Evolutionary conservation across 2,888 invertebrate genomes (phyloP).

Genomic region (Hydriomena furcata): DNA sequence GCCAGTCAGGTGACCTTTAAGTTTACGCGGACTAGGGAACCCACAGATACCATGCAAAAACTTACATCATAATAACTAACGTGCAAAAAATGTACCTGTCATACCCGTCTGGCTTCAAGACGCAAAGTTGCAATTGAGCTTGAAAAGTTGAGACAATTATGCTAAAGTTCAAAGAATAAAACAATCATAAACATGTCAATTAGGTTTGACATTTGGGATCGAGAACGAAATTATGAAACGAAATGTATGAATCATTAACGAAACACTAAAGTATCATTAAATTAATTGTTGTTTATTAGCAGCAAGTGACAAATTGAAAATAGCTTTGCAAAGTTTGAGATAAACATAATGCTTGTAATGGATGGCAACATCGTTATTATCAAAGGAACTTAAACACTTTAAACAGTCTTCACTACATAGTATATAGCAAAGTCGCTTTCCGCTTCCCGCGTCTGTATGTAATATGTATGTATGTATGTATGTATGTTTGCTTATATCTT

Average conservation of each 20-base stretch:
- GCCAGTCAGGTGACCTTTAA: constrained; percentile 73
- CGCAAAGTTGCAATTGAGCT: constrained; percentile 4
- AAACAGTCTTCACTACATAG: too few relatives aligned
- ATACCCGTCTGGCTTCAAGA: constrained; percentile 1
- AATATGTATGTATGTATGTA: too few relatives aligned
- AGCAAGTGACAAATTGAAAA: background rate
- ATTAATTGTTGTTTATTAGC: constrained; percentile 7
- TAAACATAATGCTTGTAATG: too few relatives aligned
- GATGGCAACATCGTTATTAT: too few relatives aligned
- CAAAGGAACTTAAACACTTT: too few relatives aligned
- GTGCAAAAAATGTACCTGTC: background rate
- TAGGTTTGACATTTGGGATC: constrained; percentile 28
- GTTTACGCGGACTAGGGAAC: constrained; percentile 43
- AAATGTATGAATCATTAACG: constrained; percentile 12
- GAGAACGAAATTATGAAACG: constrained; percentile 12
- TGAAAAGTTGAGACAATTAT: constrained; percentile 10
- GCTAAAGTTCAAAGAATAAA: constrained; percentile 21
- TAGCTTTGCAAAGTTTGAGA: background rate
- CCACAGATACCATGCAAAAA: constrained; percentile 30
- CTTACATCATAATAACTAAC: constrained; percentile 25
- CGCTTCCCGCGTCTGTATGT: too few relatives aligned
- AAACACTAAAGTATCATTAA: background rate
- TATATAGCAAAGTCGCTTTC: too few relatives aligned
- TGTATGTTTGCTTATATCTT: too few relatives aligned
- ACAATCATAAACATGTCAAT: constrained; percentile 25